Evolutionary conservation across 2,797 vertebrate genomes (phyloP).

Genomic region (Lutra lutra): DNA sequence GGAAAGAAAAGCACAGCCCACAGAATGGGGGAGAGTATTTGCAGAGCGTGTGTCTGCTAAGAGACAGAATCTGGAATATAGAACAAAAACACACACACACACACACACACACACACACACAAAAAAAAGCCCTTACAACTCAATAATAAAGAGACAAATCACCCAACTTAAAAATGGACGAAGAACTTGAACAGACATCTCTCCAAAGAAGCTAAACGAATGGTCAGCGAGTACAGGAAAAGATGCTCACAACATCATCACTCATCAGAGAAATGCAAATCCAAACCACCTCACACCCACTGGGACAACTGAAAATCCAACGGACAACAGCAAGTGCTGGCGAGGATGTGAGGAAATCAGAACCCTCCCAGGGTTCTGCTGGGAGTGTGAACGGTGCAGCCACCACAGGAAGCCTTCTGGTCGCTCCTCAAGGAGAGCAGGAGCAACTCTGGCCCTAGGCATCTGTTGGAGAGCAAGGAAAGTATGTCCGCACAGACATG

Average conservation of each 20-base stretch:
- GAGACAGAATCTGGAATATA: neutral
- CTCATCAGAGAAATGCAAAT: conserved; percentile 31
- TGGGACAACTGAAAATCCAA: neutral
- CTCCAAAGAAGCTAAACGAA: neutral
- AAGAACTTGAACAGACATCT: neutral
- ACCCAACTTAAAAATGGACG: conserved; percentile 12
- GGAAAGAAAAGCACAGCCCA: neutral
- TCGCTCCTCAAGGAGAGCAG: neutral
- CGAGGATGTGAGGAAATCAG: neutral
- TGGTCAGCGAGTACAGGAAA: neutral
- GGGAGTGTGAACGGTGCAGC: neutral
- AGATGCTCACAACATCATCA: neutral
- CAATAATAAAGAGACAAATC: neutral
- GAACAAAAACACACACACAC: neutral
- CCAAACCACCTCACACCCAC: neutral
- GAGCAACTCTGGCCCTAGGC: neutral
- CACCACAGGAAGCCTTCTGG: neutral
- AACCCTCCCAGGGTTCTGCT: neutral
- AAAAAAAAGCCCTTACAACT: neutral
- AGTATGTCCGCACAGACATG: neutral
- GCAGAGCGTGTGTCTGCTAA: neutral
- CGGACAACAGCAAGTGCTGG: neutral
- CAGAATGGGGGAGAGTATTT: neutral
- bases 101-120: no score
- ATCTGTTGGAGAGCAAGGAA: neutral